Base-by-base conservation (phyloP, 2,888 invertebrate species). In the Lithophane semibrunnea region DNA sequence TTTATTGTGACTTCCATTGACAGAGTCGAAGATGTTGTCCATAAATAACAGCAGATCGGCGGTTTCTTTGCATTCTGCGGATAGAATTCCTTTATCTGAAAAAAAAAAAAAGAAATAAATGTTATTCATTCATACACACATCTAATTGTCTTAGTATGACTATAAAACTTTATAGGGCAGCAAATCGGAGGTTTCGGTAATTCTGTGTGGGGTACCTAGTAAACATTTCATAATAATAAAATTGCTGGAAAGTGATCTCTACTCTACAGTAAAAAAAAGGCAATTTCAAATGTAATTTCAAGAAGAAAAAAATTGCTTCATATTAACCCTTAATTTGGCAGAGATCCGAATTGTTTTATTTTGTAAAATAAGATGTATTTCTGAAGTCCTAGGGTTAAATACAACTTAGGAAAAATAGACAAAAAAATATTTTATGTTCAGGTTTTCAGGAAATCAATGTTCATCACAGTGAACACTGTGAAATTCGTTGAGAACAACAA, bases 401-500 rank as follows among this genome's bases (percentile, higher is more conserved):
- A 37, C 12, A 37, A 52, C 21, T 54, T 21, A 8, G 37, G 13
- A 63, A 67, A 54, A 67, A 52, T 37, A 21, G 7, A 21, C 9
- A 67, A 67, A 37, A 52, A 54, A 37, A 52, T 21, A 0, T 21
- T 29, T 12, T 10, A 21, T 13, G 37, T 67, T 37, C 52, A 67
- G 52, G 13, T 67, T 67, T 67, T n/a, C 52, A 67, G 52, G 67
- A 67, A 54, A 67, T n/a, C 52, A 37, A 67, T 54, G 54, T 54
- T 67, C 8, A 54, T 54, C 67, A 54, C 37, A 54, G 52, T 52
- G 54, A 67, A 67, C 52, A 54, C 21, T 37, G 37, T 37, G 7
- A 54, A 54, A 67, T 52, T 12, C 21, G 12, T 42, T 42, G 68
- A 56, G 37, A 54, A 42, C 9, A 10, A 68, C 54, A 21, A 68